phyloP scores from a whole-genome alignment of 2,888 invertebrate genomes.

The Cecidostiba fungosa region DNA sequence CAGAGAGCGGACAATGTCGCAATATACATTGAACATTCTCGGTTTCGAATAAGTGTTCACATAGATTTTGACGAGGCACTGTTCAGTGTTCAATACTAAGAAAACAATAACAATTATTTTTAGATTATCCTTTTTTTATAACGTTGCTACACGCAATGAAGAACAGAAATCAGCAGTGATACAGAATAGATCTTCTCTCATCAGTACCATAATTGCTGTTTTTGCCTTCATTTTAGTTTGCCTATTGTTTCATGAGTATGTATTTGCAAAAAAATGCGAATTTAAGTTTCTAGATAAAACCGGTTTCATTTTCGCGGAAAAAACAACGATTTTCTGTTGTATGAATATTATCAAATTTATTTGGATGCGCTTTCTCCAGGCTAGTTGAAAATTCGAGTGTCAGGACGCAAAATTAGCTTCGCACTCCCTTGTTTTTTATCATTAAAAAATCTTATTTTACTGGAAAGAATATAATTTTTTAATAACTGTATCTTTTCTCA shows the following conservation, averaged over 20 bases:
- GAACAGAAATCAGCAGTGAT: constrained; percentile 67
- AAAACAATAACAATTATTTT: constrained; percentile 76
- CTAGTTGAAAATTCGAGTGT: constrained; percentile 47
- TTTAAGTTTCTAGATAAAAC: neutral
- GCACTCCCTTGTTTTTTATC: constrained; percentile 30
- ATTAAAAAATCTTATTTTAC: constrained; percentile 26
- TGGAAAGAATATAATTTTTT: constrained; percentile 43
- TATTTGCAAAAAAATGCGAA: neutral
- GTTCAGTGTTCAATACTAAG: constrained; percentile 77
- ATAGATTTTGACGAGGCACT: constrained; percentile 78
- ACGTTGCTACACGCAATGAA: constrained; percentile 63
- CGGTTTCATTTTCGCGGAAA: constrained; percentile 33
- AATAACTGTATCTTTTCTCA: constrained; percentile 36
- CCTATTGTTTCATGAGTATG: constrained; percentile 1
- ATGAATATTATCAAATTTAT: constrained; percentile 37
- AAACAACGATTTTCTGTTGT: constrained; percentile 32
- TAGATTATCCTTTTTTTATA: constrained; percentile 70
- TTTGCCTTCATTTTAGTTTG: constrained; percentile 30
- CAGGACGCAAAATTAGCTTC: constrained; percentile 49
- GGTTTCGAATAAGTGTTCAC: constrained; percentile 73
- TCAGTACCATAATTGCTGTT: constrained; percentile 6
- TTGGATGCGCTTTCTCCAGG: constrained; percentile 22
- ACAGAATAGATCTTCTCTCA: constrained; percentile 71
- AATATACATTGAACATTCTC: constrained; percentile 70
- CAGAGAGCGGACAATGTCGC: constrained; percentile 72